Base-by-base conservation (phyloP, 2,888 invertebrate genomes). In the Homarus gammarus region DNA sequence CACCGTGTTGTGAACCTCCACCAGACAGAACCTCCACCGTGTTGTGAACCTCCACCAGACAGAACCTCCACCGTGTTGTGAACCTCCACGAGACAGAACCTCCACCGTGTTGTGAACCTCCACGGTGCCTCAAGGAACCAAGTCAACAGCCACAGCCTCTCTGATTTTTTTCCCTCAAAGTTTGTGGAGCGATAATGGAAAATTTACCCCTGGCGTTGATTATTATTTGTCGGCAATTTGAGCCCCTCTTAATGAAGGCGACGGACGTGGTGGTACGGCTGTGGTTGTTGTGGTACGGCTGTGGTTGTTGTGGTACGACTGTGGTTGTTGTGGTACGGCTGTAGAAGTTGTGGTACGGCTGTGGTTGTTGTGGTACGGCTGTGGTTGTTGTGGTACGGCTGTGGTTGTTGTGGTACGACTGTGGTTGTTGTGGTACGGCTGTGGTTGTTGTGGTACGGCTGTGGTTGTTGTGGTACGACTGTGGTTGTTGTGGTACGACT, bases 161-260 rank as follows among this genome's bases (percentile, higher is more conserved):
- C 64, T 27, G 10, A 64, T 64, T 64, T 64, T 44, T 64, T 64
- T 64, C 6, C 64, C 64, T 64, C 27, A 64, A 64, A 64, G 27
- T 64, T 64, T 27, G 64, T 27, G 27, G 64, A 64, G 27, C 64
- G n/a, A 64, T 64, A 64, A 64, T 64, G 64, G 64, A 64, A 64
- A 64, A 64, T 64, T 64, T 64, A 64, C 27, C 64, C 10, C 27
- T n/a, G 64, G 64, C 27, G 27, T 64, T 64, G 64, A 64, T 64
- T 64, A 64, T 64, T 64, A 64, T 64, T 64, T 64, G 64, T 64
- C 27, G 64, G 64, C 27, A 56, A 56, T 56, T 12, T 56, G 56
- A 8, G 27, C 64, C 27, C 56, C 6, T 64, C 27, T 2, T 64
- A 64, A 64, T 64, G 64, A 64, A 64, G 64, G 64, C 64, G 64